Evolutionary conservation across 1,140 invertebrate species (phyloP), one percentile per base, ranked within the genome.

Genomic region (Pygmarrhopalites habei): DNA sequence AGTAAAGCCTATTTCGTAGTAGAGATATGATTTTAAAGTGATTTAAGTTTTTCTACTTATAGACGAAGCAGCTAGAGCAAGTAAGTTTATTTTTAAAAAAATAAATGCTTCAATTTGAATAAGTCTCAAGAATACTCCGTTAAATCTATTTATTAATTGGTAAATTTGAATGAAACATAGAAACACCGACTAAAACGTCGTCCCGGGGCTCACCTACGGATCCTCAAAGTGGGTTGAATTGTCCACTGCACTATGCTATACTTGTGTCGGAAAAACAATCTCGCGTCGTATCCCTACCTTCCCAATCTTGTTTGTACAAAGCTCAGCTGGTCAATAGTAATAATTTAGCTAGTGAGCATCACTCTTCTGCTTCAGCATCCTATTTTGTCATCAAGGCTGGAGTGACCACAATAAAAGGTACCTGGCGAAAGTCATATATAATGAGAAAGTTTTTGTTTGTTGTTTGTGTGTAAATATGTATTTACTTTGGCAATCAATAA

Each of bases 261-360:
- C 83, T 97, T 62, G 87, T 87, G 58, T 95, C 92, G 49, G 93
- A 97, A 77, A 96, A 95, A 77, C 92, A 96, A 79, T 92, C 92
- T 56, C 83, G 92, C 75, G 90, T 97, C 57, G 86, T 95, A 51
- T 90, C 90, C 64, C 82, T 97, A 72, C 94, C 94, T 65, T 94
- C 91, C 61, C 94, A 97, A 77, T 95, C 89, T 62, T 95, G 84
- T 77, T 82, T 89, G 67, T 91, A 89, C 77, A 83, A 87, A 67
- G 86, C 89, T 76, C 88, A 90, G 75, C 81, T 84, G 87, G 62
- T 89, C 91, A 71, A 72, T 12, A 73, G 73, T 30, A 56, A 56
- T 41, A 35, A 56, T 39, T 23, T 23, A 23, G 29, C 53, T 41
- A 32, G 21, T 26, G 49, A 52, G 49, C 49, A 25, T 3, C 7